Percentiles rank a stretch among this genome's conserved stretches.
Conservation (phyloP, 2,888 invertebrate species). For the Netelia melanura region DNA sequence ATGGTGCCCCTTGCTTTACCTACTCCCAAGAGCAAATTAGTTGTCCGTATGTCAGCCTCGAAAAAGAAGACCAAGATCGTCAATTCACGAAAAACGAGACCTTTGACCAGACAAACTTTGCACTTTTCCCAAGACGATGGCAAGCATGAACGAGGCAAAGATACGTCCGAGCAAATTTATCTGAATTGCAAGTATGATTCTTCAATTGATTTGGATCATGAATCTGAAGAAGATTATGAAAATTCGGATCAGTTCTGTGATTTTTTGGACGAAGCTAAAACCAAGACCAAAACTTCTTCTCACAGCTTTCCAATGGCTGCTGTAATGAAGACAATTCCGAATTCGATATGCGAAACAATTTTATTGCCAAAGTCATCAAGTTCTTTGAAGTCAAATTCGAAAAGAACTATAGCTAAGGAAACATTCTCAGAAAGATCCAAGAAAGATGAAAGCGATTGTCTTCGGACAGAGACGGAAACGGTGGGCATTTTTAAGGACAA, state of each 20-base stretch:
- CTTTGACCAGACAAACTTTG: background rate
- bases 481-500: background rate
- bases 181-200: background rate
- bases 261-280: background rate
- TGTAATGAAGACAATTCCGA: background rate
- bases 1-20: conserved; percentile 67
- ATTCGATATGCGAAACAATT: background rate
- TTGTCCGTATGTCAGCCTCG: background rate
- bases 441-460: background rate
- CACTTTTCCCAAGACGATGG: background rate
- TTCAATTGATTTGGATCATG: conserved; percentile 1
- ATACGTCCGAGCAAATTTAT: background rate
- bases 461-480: background rate
- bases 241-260: background rate
- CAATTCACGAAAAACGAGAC: conserved; percentile 30
- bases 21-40: conserved; percentile 38
- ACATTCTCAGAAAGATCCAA: background rate
- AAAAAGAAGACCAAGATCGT: conserved; percentile 47
- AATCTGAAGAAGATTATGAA: conserved; percentile 1
- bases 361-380: background rate
- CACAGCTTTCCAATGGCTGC: conserved; percentile 9
- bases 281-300: conserved; percentile 1
- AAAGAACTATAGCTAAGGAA: background rate
- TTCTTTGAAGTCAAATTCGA: background rate
- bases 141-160: background rate